Conservation (phyloP, 1,140 invertebrate genomes). For the Brachionus plicatilis region DNA sequence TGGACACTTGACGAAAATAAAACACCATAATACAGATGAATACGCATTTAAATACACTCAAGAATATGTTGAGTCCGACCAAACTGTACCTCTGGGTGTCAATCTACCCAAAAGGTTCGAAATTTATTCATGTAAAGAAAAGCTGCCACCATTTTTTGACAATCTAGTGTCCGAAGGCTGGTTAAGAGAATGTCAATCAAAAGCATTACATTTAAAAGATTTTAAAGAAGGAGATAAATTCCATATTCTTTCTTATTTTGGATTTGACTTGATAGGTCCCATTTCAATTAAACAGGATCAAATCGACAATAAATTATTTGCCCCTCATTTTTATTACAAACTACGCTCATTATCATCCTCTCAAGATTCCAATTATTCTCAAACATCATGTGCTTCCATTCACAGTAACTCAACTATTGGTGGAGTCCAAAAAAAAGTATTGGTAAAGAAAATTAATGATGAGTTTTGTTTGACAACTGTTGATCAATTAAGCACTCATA, state of each 20-base stretch:
- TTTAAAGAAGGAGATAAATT: neutral
- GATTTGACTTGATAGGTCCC: neutral
- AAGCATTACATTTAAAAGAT: neutral
- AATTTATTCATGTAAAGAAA: neutral
- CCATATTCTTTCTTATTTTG: neutral
- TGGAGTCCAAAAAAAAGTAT: neutral
- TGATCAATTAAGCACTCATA: constrained; percentile 3
- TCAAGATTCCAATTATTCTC: neutral
- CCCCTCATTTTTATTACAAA: neutral
- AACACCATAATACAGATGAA: neutral
- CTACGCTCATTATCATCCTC: neutral
- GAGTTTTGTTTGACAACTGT: neutral
- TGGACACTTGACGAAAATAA: neutral
- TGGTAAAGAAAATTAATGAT: neutral
- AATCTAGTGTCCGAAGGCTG: neutral
- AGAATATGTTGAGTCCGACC: neutral
- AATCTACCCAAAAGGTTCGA: neutral
- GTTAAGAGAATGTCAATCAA: neutral
- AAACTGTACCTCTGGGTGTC: neutral
- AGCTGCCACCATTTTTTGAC: neutral
- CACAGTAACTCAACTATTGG: neutral
- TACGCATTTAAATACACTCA: neutral
- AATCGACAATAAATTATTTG: neutral
- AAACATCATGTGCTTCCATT: neutral
- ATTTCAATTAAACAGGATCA: neutral